Evolutionary conservation across 2,797 vertebrate genomes (phyloP), one percentile per base, ranked within the genome.

Genomic region (Chelon auratus): DNA sequence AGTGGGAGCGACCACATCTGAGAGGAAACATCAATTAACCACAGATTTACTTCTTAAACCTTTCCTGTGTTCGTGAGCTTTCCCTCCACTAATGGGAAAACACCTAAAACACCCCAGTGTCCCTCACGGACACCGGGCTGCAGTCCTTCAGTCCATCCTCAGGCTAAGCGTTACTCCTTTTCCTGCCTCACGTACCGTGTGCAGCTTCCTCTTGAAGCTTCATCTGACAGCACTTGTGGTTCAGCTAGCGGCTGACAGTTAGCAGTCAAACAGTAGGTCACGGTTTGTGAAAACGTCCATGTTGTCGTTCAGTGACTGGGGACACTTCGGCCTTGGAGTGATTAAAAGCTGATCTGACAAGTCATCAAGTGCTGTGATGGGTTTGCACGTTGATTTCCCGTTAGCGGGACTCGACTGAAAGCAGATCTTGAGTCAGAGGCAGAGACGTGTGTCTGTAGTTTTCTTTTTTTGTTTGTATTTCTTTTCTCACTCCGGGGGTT

Each of bases 101-200:
- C 24, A 26, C 24, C 24, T 26, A 26, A 26, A 26, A 26, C 24
- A 26, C 24, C 22, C 22, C 24, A 26, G 24, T 26, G 68, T 69
- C 71, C 45, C 73, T 78, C 37, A 22, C 15, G 9, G 72, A 58
- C 65, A 45, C 59, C 68, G 66, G 58, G 73, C 54, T 62, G 45
- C 70, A 39, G 70, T 70, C 75, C 53, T 57, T 58, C 33, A 60
- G 43, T 67, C 53, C 54, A 36, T 83, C 83, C 75, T 74, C 26
- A 33, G 45, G 43, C 61, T 53, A 11, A 56, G 78, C 47, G 45
- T 36, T 20, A 62, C 61, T 62, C 50, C 53, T 45, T 15, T 65
- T 6, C 10, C 10, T 15, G 5, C 14, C 14, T 50, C 39, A 60
- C 59, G 12, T 51, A 24, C 47, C 51, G 54, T 12, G 10, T 40